phyloP scores from a whole-genome alignment of 2,888 invertebrate genomes.

The Elmis aenea region DNA sequence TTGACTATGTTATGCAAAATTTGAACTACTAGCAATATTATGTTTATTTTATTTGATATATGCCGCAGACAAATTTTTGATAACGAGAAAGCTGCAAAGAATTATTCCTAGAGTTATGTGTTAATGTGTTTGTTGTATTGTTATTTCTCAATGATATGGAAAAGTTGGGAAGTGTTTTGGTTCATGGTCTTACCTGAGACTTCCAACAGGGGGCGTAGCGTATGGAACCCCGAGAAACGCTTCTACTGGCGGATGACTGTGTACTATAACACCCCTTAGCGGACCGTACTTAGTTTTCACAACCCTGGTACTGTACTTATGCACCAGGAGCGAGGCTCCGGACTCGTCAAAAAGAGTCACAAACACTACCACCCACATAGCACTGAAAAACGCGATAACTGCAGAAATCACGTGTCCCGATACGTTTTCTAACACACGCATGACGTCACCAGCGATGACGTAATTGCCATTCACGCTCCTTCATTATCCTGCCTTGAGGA shows the following conservation, averaged over 20 bases:
- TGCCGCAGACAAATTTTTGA: no score
- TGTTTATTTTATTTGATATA: no score
- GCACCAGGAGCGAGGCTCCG: conserved; percentile 52
- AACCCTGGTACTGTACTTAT: conserved; percentile 76
- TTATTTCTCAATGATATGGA: no score
- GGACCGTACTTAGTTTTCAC: conserved; percentile 88
- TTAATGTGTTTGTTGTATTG: no score
- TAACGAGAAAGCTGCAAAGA: no score
- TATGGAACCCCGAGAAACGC: conserved; percentile 92
- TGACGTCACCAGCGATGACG: conserved; percentile 41
- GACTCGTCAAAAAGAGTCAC: conserved; percentile 56
- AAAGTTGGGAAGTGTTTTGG: no score
- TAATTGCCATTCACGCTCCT: conserved; percentile 30
- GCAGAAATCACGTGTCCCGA: conserved; percentile 38
- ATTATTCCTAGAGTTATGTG: no score
- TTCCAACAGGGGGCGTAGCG: conserved; percentile 85
- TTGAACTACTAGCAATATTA: no score
- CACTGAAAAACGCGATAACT: conserved; percentile 37
- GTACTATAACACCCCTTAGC: conserved; percentile 77
- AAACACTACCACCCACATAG: conserved; percentile 51
- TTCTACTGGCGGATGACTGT: conserved; percentile 78
- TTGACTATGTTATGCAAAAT: no score
- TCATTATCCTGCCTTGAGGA: conserved; percentile 22
- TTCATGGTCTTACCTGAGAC: conserved; percentile 81
- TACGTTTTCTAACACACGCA: conserved; percentile 40